Base-by-base conservation (phyloP, 2,797 vertebrate genomes). In the Tympanoctomys barrerae region DNA sequence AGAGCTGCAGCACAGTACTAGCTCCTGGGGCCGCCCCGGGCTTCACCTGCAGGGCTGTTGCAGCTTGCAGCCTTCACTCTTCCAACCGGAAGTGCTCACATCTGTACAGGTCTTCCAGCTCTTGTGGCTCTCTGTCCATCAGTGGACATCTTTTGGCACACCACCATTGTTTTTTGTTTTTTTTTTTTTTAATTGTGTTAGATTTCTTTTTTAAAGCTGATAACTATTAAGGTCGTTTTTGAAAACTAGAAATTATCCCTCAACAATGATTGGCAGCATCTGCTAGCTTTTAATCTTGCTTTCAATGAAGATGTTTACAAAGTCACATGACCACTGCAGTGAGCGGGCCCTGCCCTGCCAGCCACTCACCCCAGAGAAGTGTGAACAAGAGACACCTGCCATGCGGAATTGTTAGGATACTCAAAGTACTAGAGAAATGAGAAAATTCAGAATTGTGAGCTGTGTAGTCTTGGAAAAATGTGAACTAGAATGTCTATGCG, bases 221-320 rank as follows among this genome's bases (percentile, higher is more conserved):
- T 39, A 54, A 33, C 57, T 84, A 5, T 91, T 68, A 81, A 71
- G 64, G 22, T 95, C 24, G 19, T 66, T 91, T 91, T 71, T 83
- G 21, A 94, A 90, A 84, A 90, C 71, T 61, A 90, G n/a, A 84
- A 84, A 81, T 84, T 21, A 18, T 22, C 62, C 12, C n/a, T 42
- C 24, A 82, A 57, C 73, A 54, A 33, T 57, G 24, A 7, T 5
- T 42, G 24, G 79, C 59, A 22, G 18, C 42, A 8, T 75, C 18
- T 1, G 13, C 18, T 75, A 52, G 42, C 10, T 66, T 49, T 33
- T 59, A 22, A 77, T 52, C 21, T 33, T 52, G 39, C 28, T 57
- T 84, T 7, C 16, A 49, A 1, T 7, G 52, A n/a, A n/a, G 42
- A 18, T 87, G 39, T 26, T 79, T 4, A 22, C 1, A 42, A 91